Evolutionary conservation across 2,888 invertebrate genomes (phyloP), one percentile per base, ranked within the genome.

Genomic region (Gymnosoma rotundatum): DNA sequence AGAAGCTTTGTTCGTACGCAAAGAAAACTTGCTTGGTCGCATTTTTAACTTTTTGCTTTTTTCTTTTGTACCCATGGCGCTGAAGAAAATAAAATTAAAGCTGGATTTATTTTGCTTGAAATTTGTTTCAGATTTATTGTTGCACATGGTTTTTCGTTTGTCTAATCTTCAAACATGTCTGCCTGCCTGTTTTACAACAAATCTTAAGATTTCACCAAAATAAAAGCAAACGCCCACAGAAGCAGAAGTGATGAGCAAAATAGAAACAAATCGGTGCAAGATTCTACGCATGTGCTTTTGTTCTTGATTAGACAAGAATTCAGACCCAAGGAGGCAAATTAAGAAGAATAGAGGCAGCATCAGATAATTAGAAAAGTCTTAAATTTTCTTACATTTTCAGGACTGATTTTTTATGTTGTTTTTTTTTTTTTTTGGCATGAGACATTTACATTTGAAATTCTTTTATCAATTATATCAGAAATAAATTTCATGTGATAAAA

Each of bases 111-210:
- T 74, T 10, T 10, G 54, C 25, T 69, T 48, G 1, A 74, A 63
- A 50, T 63, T 63, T 74, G 63, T 64, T 69, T 67, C 16, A 58
- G 54, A 81, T 81, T 81, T 75, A 81, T 75, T 69, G 69, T 69
- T 56, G 38, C 5, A 48, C 16, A 16, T 16, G 7, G 21, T 60
- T 58, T 25, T 56, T 25, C 48, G 18, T 61, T 75, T 75, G 75
- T 69, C 69, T 81, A 81, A 81, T 81, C 81, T 56, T 7, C 7
- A 38, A 75, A 70, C 69, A 75, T 70, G 75, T 70, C 63, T 38
- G 69, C 38, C 50, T 56, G 69, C 63, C 56, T 81, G 81, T 81
- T 81, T 9, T 73, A 75, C 81, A 81, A 81, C 54, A 80, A 80
- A 81, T 75, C 69, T 48, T 14, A 61, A 80, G 67, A 74, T 74